Evolutionary conservation across 2,113 vertebrate genomes (phyloP).

Genomic region (Scalopus aquaticus): DNA sequence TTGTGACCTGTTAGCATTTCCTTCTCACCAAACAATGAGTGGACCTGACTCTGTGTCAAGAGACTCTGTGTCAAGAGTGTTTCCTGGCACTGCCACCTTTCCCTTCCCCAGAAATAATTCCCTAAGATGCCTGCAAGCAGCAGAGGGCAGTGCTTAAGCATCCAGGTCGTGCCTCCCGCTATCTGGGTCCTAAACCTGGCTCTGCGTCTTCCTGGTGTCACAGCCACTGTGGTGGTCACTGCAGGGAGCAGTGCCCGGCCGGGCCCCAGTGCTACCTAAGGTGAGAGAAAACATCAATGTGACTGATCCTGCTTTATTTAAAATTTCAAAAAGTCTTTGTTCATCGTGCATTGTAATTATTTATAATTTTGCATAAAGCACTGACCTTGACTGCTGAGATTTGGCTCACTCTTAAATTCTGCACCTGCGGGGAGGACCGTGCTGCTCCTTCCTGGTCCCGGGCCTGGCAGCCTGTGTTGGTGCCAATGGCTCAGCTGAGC

Average conservation of each 20-base stretch:
- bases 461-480: background rate
- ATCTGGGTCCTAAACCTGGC: background rate
- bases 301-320: background rate
- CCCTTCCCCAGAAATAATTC: background rate
- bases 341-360: background rate
- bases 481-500: background rate
- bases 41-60: background rate
- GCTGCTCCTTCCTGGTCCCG: background rate
- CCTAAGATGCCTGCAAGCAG: background rate
- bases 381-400: background rate
- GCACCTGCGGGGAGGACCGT: background rate
- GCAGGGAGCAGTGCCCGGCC: rapidly evolving
- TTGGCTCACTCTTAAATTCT: background rate
- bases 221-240: too few relatives aligned
- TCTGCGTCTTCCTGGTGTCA: background rate
- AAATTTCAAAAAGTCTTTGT: background rate
- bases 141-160: conserved; percentile 40
- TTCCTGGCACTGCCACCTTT: background rate
- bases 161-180: background rate
- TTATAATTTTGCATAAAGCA: background rate
- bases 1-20: too few relatives aligned
- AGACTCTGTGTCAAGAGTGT: too few relatives aligned
- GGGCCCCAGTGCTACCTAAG: rapidly evolving
- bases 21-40: background rate
- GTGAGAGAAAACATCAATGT: background rate